Base-by-base conservation (phyloP, 1,140 invertebrate genomes). In the Tribolium castaneum region DNA sequence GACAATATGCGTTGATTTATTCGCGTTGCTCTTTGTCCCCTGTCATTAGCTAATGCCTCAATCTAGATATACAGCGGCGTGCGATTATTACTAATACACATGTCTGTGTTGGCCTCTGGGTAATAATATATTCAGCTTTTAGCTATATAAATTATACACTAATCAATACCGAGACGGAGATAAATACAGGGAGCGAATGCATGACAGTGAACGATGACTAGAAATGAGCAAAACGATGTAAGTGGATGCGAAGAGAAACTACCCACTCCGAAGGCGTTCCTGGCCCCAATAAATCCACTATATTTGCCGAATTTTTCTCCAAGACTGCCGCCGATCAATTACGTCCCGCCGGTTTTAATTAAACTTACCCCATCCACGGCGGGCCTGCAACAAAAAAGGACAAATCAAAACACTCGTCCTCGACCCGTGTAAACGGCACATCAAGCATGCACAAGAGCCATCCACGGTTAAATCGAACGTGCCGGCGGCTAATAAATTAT, bases 191-290 rank as follows among this genome's bases (percentile, higher is more conserved):
- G 72, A 70, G 52, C 59, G 71, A 62, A 34, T 34, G 49, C 59
- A 75, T 80, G 81, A 81, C 81, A 79, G 78, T 81, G 81, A 82
- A 71, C 54, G 78, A 82, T 82, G 78, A 56, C 50, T 79, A 56
- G 75, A 82, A 81, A 82, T 79, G 81, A 82, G 81, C 78, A 81
- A 77, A 81, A 79, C 77, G 77, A 79, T 81, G 80, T 81, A 81
- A 81, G 77, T 81, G 77, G 77, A 79, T 80, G 80, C 74, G 77
- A 66, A 78, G 77, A 76, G 76, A 80, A 76, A 79, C 73, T 76
- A 79, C 66, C 74, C 74, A 50, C 59, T 45, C 49, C 70, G 12
- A 79, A 52, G 70, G 54, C 70, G 45, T 22, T 72, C 70, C 50
- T 72, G 39, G 35, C 35, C 66, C 66, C 74, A 19, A 75, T 71